Conservation (phyloP, 2,888 invertebrate genomes). For the Epistrophe grossulariae region DNA sequence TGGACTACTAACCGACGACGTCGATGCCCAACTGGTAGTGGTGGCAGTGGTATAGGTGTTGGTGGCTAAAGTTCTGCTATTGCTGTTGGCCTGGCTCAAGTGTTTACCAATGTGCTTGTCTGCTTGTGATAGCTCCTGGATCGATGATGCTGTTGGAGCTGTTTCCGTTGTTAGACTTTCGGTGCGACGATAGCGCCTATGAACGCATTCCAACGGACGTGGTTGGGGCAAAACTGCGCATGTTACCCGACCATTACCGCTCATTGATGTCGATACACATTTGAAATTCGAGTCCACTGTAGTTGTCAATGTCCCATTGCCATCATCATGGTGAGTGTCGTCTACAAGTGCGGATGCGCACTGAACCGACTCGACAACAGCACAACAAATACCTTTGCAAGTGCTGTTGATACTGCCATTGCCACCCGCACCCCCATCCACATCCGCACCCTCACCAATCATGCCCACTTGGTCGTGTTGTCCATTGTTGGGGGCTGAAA, state of each 20-base stretch:
- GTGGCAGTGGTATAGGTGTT: conserved; percentile 53
- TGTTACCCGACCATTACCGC: conserved; percentile 61
- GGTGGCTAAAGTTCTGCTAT: conserved; percentile 21
- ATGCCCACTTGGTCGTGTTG: conserved; percentile 15
- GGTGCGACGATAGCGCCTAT: conserved; percentile 61
- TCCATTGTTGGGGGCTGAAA: not conserved
- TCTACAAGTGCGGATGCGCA: conserved; percentile 73
- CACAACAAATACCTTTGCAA: conserved; percentile 68
- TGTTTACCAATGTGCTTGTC: conserved; percentile 57
- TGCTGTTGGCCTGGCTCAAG: conserved; percentile 44
- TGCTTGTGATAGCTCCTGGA: conserved; percentile 76
- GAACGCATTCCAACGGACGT: conserved; percentile 73
- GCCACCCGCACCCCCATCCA: not conserved
- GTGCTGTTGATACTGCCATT: conserved; percentile 50
- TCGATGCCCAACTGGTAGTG: conserved; percentile 72
- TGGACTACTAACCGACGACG: conserved; percentile 70
- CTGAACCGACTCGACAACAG: conserved; percentile 73
- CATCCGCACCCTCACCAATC: conserved; percentile 22
- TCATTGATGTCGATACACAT: conserved; percentile 74
- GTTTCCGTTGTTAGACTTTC: conserved; percentile 51
- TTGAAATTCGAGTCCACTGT: conserved; percentile 68
- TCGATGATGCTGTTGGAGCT: conserved; percentile 77
- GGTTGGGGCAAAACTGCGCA: conserved; percentile 70
- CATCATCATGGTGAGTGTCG: conserved; percentile 64
- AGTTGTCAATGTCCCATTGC: conserved; percentile 65